Base-by-base conservation (phyloP, 2,113 vertebrate genomes). In the Anguilla japonica region DNA sequence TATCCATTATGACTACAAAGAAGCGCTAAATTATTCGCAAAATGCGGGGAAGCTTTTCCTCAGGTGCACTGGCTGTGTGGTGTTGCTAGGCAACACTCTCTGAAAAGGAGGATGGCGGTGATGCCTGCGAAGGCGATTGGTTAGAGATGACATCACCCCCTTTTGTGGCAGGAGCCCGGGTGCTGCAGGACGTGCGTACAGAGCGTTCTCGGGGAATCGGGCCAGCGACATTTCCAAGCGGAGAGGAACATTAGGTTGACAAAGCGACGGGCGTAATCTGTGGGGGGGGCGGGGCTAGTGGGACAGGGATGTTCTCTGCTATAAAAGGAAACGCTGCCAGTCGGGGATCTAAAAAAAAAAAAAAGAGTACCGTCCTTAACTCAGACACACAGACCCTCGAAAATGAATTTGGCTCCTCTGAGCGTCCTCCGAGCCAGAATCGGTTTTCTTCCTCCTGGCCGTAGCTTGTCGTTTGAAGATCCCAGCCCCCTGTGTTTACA, bases 41-140 rank as follows among this genome's bases (percentile, higher is more conserved):
- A 94, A 90, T 53, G 87, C 86, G 87, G 91, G 87, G 90, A 89
- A 89, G 79, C 78, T 34, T 91, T 93, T 89, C 34, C 91, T 91
- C 84, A 89, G 86, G 90, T 90, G 89, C 90, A 90, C 92, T 2
- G 91, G 93, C 93, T 91, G 92, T 91, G 92, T 89, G 87, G 84
- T 92, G 95, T 96, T 95, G 91, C 95, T 89, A 93, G 91, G 95
- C 91, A 93, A 95, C 95, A 82, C 0, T 1, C 0, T 1, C 82
- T 88, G 91, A 90, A 89, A 46, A 89, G 90, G 91, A 94, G 94
- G 94, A 92, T 90, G 88, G 92, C 90, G 83, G 88, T 93, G 92
- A 94, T 95, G 94, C 94, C 93, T 94, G 92, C 90, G 89, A 91
- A 93, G 92, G 91, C 93, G 94, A 96, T 96, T 96, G 95, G 95